Base-by-base conservation (phyloP, 2,888 invertebrate species). In the Lucinisca nassula region DNA sequence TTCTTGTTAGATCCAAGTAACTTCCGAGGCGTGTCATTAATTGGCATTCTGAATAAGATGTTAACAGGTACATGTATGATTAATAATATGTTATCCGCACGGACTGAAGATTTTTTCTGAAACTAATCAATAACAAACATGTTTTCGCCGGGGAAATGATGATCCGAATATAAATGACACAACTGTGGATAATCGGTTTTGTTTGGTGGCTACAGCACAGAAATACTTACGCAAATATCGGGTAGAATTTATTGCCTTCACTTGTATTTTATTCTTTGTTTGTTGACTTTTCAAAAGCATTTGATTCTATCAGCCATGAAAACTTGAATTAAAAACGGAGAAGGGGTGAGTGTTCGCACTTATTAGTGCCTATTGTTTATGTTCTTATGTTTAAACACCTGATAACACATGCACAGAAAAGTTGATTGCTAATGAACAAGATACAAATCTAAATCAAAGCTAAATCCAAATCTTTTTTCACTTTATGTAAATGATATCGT, bases 61-160 rank as follows among this genome's bases (percentile, higher is more conserved):
- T 38, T 38, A 17, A 24, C 73, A n/a, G 73, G 73, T 3, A n/a
- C n/a, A n/a, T n/a, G n/a, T n/a, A 73, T 73, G 73, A 73, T 38
- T 8, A 55, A 14, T 55, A 55, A 55, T 6, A 55, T 8, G 21
- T n/a, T 73, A 38, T 30, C 17, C 1, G 32, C n/a, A 35, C n/a
- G 38, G 38, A 38, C 73, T 2, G 37, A 73, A n/a, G n/a, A n/a
- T n/a, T 40, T 38, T 38, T 24, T 6, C 38, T 4, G 24, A 24
- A 73, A 73, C 38, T 21, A 12, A 73, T 73, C 38, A 38, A 14
- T 21, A 37, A 24, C 38, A 73, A 21, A n/a, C 73, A 10, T 37
- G 37, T 4, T 73, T 73, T 38, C 35, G 73, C 24, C 38, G 35
- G 24, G 40, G 1, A 38, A 73, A 38, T 73, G n/a, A n/a, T n/a